A percentile compares a stretch with the other conserved stretches of the same genome.
Conservation (phyloP, 2,113 vertebrate species). For the Peromyscus maniculatus region DNA sequence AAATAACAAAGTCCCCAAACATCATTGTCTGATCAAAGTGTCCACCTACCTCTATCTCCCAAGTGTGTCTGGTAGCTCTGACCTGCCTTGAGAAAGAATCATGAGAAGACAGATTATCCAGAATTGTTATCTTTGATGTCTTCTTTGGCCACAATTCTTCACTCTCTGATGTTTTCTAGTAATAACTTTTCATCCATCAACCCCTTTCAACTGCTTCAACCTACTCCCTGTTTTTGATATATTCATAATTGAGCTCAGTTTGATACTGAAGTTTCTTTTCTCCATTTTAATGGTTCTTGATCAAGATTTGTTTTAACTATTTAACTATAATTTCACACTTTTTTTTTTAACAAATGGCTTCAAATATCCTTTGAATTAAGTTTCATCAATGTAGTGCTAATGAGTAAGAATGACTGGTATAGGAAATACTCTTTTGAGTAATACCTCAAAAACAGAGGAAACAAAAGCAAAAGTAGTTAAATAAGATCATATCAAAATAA, state of each 20-base stretch:
- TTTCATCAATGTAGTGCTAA: not conserved
- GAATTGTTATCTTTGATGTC: not conserved
- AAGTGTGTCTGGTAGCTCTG: not conserved
- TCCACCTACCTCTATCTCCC: not conserved
- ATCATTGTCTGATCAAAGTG: not conserved
- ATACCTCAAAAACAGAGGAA: not conserved
- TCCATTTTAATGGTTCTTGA: not conserved
- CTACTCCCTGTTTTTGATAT: not conserved
- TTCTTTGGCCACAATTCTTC: not conserved
- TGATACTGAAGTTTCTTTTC: not conserved
- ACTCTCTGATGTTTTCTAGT: not conserved
- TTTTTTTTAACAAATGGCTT: not conserved
- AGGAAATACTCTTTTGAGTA: not conserved
- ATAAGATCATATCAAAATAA: not conserved
- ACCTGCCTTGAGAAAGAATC: not conserved
- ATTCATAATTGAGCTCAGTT: not conserved
- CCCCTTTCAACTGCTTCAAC: not conserved
- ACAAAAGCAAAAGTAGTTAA: not conserved
- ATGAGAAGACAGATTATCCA: not conserved
- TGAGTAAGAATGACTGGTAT: not conserved
- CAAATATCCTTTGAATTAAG: slow-evolving; percentile 19
- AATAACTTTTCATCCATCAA: not conserved
- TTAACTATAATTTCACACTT: not conserved
- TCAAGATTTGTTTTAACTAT: not conserved
- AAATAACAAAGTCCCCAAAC: not conserved